A percentile compares a stretch with the other conserved stretches of the same genome.
These are phyloP conservation scores for Elanoides forficatus DNA, from an alignment of 2,113 vertebrate genomes.

Conservation along the genomic window DNA sequence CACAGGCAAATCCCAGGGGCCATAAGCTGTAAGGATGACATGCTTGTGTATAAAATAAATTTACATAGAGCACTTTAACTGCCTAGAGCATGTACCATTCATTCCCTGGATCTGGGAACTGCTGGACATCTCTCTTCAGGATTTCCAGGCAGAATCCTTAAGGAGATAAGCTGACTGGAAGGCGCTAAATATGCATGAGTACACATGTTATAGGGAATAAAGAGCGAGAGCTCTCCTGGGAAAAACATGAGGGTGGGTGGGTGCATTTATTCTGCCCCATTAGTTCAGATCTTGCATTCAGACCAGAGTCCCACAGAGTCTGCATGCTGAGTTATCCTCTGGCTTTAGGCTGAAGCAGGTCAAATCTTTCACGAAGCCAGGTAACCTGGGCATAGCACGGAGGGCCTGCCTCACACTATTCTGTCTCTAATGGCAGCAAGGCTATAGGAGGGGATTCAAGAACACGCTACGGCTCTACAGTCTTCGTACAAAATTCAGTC, in stretches of 20 bases:
- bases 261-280: background rate
- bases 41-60: background rate
- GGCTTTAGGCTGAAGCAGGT: background rate
- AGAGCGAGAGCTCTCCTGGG: fast-evolving
- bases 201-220: background rate
- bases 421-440: background rate
- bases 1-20: background rate
- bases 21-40: fast-evolving
- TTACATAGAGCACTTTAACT: background rate
- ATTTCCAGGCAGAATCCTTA: background rate
- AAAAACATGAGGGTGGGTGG: background rate
- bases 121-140: background rate
- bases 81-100: background rate
- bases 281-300: background rate
- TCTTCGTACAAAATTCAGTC: background rate
- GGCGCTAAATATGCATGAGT: background rate
- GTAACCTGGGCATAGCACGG: background rate
- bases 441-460: background rate
- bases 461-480: fast-evolving
- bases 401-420: background rate
- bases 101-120: background rate
- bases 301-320: background rate
- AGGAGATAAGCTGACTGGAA: background rate
- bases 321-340: background rate
- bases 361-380: background rate